phyloP scores from a whole-genome alignment of 2,113 vertebrate genomes.

The Pardalotus punctatus region DNA sequence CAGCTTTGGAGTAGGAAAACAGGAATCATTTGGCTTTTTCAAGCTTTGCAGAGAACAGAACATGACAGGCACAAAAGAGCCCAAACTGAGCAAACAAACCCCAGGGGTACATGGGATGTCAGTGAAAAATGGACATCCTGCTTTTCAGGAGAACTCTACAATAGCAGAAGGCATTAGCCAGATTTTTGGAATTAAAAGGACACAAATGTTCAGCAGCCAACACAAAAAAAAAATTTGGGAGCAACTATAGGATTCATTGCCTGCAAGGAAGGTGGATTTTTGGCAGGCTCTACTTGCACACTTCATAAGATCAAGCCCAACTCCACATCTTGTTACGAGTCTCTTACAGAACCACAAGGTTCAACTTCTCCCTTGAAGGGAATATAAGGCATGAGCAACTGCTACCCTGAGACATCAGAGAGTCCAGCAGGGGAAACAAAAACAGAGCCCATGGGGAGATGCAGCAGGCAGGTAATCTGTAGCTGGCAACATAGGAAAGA shows the following conservation, averaged over 20 bases:
- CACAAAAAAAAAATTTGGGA: background rate
- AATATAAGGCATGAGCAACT: background rate
- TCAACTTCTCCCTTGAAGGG: background rate
- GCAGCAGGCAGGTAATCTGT: background rate
- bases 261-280: background rate
- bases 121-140: slow-evolving; percentile 15
- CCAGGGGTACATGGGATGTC: background rate
- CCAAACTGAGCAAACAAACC: background rate
- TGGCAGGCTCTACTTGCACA: background rate
- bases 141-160: background rate
- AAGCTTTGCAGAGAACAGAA: background rate
- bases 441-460: background rate
- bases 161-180: background rate
- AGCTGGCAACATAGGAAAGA: background rate
- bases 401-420: background rate
- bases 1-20: background rate
- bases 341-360: background rate
- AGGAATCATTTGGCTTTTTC: background rate
- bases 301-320: background rate
- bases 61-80: slow-evolving; percentile 7
- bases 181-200: background rate
- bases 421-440: background rate
- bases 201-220: background rate
- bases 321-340: background rate
- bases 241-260: background rate